phyloP scores from a whole-genome alignment of 2,797 vertebrate species.

The Morelia viridis region DNA sequence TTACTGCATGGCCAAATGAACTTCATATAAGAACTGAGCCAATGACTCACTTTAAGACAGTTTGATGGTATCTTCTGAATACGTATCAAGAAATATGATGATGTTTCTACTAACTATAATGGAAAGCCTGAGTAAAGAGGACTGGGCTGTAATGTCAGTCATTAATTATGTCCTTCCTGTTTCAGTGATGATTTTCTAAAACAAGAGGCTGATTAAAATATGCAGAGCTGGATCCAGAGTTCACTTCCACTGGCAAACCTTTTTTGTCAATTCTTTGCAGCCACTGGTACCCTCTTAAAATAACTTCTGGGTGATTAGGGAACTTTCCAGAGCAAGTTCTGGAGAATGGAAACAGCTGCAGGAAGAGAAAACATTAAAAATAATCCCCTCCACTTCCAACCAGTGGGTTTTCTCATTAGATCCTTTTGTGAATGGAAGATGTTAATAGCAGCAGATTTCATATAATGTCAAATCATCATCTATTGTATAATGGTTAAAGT shows the following conservation, averaged over 20 bases:
- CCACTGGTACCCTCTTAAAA: neutral
- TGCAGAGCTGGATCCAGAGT: neutral
- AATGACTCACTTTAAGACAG: neutral
- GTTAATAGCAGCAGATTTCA: neutral
- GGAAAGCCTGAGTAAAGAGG: neutral
- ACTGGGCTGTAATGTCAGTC: neutral
- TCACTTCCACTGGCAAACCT: neutral
- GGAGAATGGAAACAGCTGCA: neutral
- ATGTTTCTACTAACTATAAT: neutral
- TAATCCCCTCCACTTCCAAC: neutral
- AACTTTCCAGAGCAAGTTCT: neutral
- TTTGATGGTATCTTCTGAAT: neutral
- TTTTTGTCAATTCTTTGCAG: neutral
- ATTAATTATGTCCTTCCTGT: slow-evolving; percentile 11
- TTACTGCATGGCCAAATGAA: neutral
- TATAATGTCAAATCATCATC: neutral
- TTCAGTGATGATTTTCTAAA: slow-evolving; percentile 46
- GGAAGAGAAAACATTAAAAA: neutral
- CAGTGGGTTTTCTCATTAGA: neutral
- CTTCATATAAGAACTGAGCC: neutral
- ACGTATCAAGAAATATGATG: neutral
- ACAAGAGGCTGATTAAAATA: slow-evolving; percentile 39
- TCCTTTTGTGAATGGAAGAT: neutral
- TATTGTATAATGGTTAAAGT: neutral
- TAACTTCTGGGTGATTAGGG: neutral